A percentile compares a stretch with the other conserved stretches of the same genome.
phyloP scores from a whole-genome alignment of 1,140 invertebrate species.

The Bombus cullumanus region DNA sequence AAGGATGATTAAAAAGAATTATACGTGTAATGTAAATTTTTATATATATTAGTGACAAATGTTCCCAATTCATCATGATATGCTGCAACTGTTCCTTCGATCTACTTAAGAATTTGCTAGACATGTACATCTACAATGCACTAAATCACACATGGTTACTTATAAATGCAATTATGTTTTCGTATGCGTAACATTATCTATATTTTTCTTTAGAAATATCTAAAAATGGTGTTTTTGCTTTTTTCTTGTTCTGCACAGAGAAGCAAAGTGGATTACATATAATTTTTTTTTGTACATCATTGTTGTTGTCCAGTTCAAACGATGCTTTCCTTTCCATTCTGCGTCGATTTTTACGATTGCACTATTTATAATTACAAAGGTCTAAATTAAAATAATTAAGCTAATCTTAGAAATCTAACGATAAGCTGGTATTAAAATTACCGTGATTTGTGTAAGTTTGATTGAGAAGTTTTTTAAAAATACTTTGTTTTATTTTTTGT shows the following conservation, averaged over 20 bases:
- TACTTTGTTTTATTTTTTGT: conserved; percentile 44
- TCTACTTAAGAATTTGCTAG: conserved; percentile 69
- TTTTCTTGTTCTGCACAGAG: conserved; percentile 62
- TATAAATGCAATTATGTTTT: conserved; percentile 73
- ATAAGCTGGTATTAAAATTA: conserved; percentile 74
- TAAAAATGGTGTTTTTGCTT: conserved; percentile 71
- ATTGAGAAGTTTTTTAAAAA: conserved; percentile 71
- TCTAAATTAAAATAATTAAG: conserved; percentile 76
- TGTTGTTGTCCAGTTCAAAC: conserved; percentile 67
- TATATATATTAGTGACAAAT: conserved; percentile 75
- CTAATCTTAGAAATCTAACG: conserved; percentile 72
- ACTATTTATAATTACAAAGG: conserved; percentile 80
- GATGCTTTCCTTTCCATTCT: conserved; percentile 61
- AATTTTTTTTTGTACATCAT: conserved; percentile 80
- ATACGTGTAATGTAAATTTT: conserved; percentile 67
- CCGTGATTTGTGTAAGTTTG: conserved; percentile 64
- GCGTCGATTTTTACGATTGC: conserved; percentile 75
- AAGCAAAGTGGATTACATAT: conserved; percentile 75
- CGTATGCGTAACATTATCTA: conserved; percentile 75
- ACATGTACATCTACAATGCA: conserved; percentile 74
- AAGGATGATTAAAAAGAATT: conserved; percentile 70
- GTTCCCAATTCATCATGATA: conserved; percentile 74
- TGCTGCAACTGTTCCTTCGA: conserved; percentile 67
- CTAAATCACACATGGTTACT: conserved; percentile 74
- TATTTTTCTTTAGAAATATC: conserved; percentile 74